Conservation (phyloP, 2,113 vertebrate genomes). For the Phrynosoma blainvillii region DNA sequence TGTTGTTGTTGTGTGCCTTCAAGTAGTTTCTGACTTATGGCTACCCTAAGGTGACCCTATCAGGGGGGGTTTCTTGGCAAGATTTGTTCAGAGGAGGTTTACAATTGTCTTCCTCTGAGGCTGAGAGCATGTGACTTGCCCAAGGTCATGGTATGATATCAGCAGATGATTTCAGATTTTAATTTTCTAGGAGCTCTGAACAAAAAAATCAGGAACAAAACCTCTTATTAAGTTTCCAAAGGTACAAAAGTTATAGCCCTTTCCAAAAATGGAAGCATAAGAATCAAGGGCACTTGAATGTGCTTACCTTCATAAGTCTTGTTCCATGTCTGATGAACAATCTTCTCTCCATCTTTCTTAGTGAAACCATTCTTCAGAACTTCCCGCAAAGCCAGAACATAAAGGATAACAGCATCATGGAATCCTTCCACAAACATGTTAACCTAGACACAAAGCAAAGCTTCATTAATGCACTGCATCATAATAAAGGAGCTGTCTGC, state of each 20-base stretch:
- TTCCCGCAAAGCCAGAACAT: slow-evolving; percentile 90
- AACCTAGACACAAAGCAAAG: slow-evolving; percentile 78
- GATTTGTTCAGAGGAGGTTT: too few species aligned
- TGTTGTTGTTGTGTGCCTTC: too few species aligned
- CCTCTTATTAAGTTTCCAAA: neutral
- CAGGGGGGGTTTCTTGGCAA: too few species aligned
- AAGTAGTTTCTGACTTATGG: too few species aligned
- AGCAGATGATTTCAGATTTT: neutral
- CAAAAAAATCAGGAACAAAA: neutral
- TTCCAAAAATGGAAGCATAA: neutral
- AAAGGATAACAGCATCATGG: slow-evolving; percentile 94
- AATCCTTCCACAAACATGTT: slow-evolving; percentile 99
- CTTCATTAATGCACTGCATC: neutral
- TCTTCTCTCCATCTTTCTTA: slow-evolving; percentile 90
- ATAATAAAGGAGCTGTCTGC: neutral
- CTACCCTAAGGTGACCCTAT: too few species aligned
- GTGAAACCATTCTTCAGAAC: slow-evolving; percentile 87
- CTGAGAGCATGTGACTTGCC: too few species aligned
- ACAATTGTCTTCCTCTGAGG: too few species aligned
- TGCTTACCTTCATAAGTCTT: slow-evolving; percentile 93
- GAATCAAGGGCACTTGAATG: neutral
- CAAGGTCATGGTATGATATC: neutral
- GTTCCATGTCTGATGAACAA: slow-evolving; percentile 92
- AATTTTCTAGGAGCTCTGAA: neutral
- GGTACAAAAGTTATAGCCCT: neutral